phyloP scores from a whole-genome alignment of 2,113 vertebrate species.

The Gracilinanus agilis region DNA sequence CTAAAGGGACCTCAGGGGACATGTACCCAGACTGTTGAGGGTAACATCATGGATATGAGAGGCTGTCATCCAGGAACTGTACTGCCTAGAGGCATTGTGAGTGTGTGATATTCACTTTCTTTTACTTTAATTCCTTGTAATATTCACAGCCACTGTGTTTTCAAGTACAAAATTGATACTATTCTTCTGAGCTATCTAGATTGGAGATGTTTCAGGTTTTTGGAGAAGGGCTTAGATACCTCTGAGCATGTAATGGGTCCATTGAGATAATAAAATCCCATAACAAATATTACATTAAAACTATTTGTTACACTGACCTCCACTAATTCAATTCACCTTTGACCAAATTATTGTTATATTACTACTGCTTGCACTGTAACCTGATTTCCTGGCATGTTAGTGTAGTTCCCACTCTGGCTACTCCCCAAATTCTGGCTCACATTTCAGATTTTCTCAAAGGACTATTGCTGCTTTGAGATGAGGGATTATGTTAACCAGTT shows the following conservation, averaged over 20 bases:
- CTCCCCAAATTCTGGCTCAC: not conserved
- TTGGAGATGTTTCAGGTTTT: not conserved
- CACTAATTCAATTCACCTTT: not conserved
- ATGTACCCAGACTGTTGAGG: not conserved
- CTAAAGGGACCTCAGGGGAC: not conserved
- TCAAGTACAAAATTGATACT: not conserved
- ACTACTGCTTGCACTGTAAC: not conserved
- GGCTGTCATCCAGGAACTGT: not conserved
- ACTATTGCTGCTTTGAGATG: not conserved
- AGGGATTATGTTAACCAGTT: not conserved
- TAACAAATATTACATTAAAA: not conserved
- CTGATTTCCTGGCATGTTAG: not conserved
- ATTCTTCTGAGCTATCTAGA: not conserved
- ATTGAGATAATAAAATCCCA: not conserved
- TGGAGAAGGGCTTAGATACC: not conserved
- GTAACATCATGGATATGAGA: not conserved
- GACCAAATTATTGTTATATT: not conserved
- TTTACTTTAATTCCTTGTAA: not conserved
- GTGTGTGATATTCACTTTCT: not conserved
- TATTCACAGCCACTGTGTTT: not conserved
- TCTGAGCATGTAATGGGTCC: not conserved
- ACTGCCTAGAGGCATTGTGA: not conserved
- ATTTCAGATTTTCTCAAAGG: not conserved
- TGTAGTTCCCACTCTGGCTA: too few relatives aligned
- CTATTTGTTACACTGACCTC: not conserved